These are phyloP conservation scores for Ctenopoma kingsleyae DNA, from an alignment of 2,797 vertebrate genomes.

Conservation along the genomic window DNA sequence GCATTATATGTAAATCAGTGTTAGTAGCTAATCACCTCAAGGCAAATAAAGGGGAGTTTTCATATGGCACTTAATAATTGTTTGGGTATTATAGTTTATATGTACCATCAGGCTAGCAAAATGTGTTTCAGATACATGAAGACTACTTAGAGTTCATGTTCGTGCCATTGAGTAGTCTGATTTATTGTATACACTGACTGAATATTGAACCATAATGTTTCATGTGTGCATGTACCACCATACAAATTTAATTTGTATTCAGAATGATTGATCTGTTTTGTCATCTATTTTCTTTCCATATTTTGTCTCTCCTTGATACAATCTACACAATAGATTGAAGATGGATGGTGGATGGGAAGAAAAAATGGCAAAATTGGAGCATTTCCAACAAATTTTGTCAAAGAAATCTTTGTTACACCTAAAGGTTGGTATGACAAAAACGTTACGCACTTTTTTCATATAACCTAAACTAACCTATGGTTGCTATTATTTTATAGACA, in stretches of 20 bases:
- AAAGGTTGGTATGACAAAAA: constrained; percentile 72
- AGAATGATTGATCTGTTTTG: background rate
- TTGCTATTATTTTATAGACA: constrained; percentile 69
- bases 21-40: background rate
- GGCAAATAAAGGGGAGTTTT: background rate
- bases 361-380: constrained; percentile 88
- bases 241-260: background rate
- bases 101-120: background rate
- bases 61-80: background rate
- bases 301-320: background rate
- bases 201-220: background rate
- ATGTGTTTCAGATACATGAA: too few relatives aligned
- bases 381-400: constrained; percentile 93
- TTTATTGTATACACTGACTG: too few relatives aligned
- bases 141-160: too few relatives aligned
- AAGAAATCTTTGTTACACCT: constrained; percentile 81
- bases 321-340: constrained; percentile 87
- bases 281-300: background rate
- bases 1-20: constrained; percentile 13
- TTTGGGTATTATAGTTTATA: background rate
- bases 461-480: background rate
- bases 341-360: constrained; percentile 93
- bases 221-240: background rate
- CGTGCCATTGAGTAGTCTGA: too few relatives aligned
- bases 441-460: background rate